phyloP scores from a whole-genome alignment of 92 coral and sea anemone species.

The Epizoanthus rinbou region DNA sequence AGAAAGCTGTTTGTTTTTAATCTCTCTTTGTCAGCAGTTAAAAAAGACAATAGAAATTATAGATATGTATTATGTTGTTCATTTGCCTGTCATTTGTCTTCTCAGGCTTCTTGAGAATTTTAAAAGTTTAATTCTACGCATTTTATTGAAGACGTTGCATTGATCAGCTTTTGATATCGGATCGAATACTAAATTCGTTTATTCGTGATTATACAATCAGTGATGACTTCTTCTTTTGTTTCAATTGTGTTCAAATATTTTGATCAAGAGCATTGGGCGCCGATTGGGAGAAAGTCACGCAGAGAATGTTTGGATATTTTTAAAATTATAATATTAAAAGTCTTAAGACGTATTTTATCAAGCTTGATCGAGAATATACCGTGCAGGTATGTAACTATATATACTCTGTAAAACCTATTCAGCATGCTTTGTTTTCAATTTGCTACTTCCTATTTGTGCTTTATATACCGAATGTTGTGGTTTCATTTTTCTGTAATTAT shows the following conservation, averaged over 20 bases:
- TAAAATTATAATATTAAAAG: too few relatives aligned
- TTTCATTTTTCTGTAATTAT: background rate
- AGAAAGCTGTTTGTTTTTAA: background rate
- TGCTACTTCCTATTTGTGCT: background rate
- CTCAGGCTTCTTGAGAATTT: background rate
- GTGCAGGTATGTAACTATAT: too few relatives aligned
- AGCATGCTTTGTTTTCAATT: background rate
- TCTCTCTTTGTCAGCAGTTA: background rate
- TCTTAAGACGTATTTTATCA: background rate
- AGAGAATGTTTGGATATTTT: background rate
- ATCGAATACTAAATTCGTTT: background rate
- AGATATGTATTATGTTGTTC: background rate
- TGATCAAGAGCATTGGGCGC: background rate
- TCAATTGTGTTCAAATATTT: background rate
- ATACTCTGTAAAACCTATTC: too few relatives aligned
- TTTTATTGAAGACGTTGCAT: background rate
- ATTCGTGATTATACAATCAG: constrained; percentile 17
- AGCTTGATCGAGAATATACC: background rate
- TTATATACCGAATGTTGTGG: background rate
- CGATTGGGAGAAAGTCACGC: constrained; percentile 39
- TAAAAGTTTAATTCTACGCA: background rate
- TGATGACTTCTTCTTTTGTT: background rate
- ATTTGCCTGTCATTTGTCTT: background rate
- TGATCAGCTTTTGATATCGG: background rate
- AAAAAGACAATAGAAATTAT: constrained; percentile 16